phyloP scores from a whole-genome alignment of 2,113 vertebrate genomes.

The Malurus alboscapulatus region DNA sequence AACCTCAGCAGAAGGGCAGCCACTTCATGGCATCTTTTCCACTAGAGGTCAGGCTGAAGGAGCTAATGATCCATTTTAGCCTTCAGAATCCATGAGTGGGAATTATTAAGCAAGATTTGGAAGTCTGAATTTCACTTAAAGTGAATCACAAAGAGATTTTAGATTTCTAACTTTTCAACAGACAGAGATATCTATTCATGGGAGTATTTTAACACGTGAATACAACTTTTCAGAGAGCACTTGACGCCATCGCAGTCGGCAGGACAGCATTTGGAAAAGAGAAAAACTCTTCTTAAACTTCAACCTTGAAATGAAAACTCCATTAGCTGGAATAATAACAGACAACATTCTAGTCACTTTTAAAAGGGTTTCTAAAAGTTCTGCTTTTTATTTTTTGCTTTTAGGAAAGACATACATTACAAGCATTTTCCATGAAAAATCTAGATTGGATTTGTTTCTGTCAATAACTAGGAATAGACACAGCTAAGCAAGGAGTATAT shows the following conservation, averaged over 20 bases:
- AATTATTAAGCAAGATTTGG: background rate
- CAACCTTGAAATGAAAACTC: background rate
- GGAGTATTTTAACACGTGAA: background rate
- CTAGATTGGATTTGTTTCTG: background rate
- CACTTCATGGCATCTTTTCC: background rate
- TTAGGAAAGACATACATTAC: background rate
- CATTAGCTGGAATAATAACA: background rate
- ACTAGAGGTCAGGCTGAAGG: slow-evolving; percentile 60
- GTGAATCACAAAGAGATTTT: background rate
- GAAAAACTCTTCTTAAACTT: background rate
- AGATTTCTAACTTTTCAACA: background rate
- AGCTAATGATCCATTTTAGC: slow-evolving; percentile 11
- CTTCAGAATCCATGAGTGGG: background rate
- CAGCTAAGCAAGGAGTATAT: background rate
- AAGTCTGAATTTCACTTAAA: background rate
- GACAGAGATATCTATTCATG: background rate
- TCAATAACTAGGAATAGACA: background rate
- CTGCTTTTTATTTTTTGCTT: background rate
- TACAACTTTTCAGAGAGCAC: background rate
- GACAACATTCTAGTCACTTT: background rate
- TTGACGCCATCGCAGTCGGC: background rate
- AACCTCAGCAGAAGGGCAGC: background rate
- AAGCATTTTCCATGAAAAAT: background rate
- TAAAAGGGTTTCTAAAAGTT: background rate
- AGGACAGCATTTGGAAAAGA: background rate